phyloP scores from a whole-genome alignment of 2,113 vertebrate species.

The Picathartes gymnocephalus region DNA sequence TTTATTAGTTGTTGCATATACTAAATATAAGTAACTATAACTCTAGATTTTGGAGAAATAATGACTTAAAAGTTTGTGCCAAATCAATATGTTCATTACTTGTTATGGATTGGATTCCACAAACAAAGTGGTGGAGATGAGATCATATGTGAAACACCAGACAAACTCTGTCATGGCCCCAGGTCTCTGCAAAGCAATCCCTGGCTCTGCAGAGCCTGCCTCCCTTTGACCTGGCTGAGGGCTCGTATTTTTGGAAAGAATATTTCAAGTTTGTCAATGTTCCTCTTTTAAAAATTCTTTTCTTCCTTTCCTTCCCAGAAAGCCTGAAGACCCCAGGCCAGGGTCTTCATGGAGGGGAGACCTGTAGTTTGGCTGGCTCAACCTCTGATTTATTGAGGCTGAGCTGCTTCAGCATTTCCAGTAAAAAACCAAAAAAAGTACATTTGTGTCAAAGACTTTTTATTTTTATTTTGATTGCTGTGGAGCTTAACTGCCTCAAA shows the following conservation, averaged over 20 bases:
- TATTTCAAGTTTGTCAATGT: neutral
- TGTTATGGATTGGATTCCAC: neutral
- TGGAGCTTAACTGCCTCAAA: neutral
- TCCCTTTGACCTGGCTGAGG: neutral
- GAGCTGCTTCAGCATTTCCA: neutral
- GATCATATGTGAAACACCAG: constrained; percentile 1
- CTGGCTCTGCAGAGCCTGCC: neutral
- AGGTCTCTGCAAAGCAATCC: neutral
- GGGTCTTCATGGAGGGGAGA: neutral
- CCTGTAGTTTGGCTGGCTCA: neutral
- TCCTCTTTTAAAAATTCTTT: rapidly evolving
- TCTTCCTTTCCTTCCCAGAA: neutral
- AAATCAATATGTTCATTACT: neutral
- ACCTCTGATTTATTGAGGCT: neutral
- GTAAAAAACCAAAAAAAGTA: neutral
- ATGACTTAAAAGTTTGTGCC: neutral
- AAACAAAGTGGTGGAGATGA: neutral
- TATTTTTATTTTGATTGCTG: constrained; percentile 1
- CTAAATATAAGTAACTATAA: neutral
- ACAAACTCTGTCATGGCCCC: neutral
- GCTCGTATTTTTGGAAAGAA: neutral
- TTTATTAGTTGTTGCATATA: neutral
- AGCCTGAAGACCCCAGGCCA: neutral
- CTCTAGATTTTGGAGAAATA: neutral
- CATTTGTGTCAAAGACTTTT: neutral